Evolutionary conservation across 2,113 vertebrate genomes (phyloP), one percentile per base, ranked within the genome.

Genomic region (Scophthalmus maximus): DNA sequence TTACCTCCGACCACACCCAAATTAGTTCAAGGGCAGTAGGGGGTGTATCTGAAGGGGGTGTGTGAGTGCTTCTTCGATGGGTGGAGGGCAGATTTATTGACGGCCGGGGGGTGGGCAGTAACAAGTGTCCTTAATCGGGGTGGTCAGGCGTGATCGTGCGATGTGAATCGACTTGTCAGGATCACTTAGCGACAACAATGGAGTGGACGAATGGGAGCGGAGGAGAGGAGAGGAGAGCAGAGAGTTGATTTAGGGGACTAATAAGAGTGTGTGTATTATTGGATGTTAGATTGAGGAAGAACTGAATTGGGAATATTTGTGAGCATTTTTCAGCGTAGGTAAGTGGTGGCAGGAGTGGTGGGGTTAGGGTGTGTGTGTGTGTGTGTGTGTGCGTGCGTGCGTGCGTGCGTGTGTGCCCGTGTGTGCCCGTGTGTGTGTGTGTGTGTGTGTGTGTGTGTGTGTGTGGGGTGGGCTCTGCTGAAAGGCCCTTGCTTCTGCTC

Each of bases 401-500:
- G 72, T 55, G 46, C 55, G 72, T 55, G 70, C 68, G 57, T 63
- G 66, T 42, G 76, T 44, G 42, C 1, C 14, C 69, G 66, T 51
- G 71, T 50, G 69, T 47, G 57, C 42, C 57, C 53, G 74, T 50
- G 67, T 72, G 68, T 86, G 62, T 78, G 86, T 62, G 71, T 32
- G 79, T 47, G 61, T 27, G 38, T 55, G 75, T 44, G 71, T 63
- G 58, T 64, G 68, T 50, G 73, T 73, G 70, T 50, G 67, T 52
- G 71, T 40, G 59, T 50, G 68, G 53, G 70, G 79, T 87, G 85
- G 79, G 66, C 57, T 78, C 81, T 55, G 88, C 86, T 93, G 89
- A 93, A 87, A 91, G 81, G 81, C 78, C 79, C 79, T 93, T 93
- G 90, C 90, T 93, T 93, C 92, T 94, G 93, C 93, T 94, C 92